Percentiles rank a stretch among this genome's conserved stretches.
Conservation (phyloP, 2,888 invertebrate species). For the Heliconius sara region DNA sequence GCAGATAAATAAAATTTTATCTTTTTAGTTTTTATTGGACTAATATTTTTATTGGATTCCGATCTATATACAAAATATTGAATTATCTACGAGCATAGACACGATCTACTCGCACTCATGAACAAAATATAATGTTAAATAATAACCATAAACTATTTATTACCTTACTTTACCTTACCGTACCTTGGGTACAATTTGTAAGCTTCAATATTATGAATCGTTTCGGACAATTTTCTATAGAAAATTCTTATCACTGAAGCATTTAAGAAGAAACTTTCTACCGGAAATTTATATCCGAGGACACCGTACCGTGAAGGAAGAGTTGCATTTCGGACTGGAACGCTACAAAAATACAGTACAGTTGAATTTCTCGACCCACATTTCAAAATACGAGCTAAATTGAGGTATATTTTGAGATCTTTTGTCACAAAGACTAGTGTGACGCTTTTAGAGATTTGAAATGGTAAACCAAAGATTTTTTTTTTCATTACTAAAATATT, state of each 20-base stretch:
- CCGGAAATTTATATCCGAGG: slow-evolving; percentile 34
- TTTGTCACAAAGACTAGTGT: slow-evolving; percentile 35
- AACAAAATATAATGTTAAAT: too few relatives aligned
- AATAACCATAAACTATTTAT: too few relatives aligned
- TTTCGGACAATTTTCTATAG: neutral
- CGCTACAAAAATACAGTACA: slow-evolving; percentile 32
- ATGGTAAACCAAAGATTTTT: slow-evolving; percentile 30
- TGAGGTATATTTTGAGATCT: slow-evolving; percentile 36
- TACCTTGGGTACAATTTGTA: neutral
- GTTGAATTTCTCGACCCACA: slow-evolving; percentile 38
- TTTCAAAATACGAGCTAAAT: slow-evolving; percentile 38
- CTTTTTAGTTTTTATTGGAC: too few relatives aligned
- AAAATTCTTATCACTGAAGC: slow-evolving; percentile 19
- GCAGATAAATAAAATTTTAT: too few relatives aligned
- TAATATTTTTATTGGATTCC: too few relatives aligned
- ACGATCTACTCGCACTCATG: neutral
- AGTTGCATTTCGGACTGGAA: slow-evolving; percentile 23
- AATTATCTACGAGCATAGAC: neutral
- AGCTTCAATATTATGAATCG: neutral
- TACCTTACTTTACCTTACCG: too few relatives aligned
- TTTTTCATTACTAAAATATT: slow-evolving; percentile 20
- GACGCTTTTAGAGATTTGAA: slow-evolving; percentile 34
- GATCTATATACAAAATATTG: neutral
- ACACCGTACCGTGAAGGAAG: slow-evolving; percentile 27
- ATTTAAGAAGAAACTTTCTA: slow-evolving; percentile 20